phyloP scores from a whole-genome alignment of 2,888 invertebrate species.

The Trichopoda pennipes region DNA sequence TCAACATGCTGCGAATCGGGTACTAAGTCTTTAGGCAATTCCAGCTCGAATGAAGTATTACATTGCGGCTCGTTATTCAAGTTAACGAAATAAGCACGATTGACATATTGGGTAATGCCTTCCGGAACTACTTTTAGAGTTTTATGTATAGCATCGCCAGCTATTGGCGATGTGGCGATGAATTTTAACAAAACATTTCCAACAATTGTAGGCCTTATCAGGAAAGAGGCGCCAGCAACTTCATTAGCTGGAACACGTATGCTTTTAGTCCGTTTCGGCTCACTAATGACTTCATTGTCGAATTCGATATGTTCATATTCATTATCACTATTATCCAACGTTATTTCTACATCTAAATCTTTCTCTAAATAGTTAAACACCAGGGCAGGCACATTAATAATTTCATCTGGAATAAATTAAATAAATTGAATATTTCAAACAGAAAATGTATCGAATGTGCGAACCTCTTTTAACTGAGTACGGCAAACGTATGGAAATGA shows the following conservation, averaged over 20 bases:
- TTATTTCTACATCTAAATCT: constrained; percentile 89
- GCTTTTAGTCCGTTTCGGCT: constrained; percentile 87
- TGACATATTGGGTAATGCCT: constrained; percentile 88
- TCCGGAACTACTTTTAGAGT: constrained; percentile 90
- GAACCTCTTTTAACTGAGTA: constrained; percentile 89
- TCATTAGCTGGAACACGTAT: constrained; percentile 86
- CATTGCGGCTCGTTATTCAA: constrained; percentile 83
- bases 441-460: background rate
- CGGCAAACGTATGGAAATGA: constrained; percentile 92
- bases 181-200: constrained; percentile 89
- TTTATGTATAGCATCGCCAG: constrained; percentile 89
- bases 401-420: constrained; percentile 84
- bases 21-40: constrained; percentile 87
- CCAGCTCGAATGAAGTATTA: constrained; percentile 86
- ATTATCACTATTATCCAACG: constrained; percentile 89
- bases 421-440: background rate
- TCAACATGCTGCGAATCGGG: constrained; percentile 84
- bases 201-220: constrained; percentile 87
- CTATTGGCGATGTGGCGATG: constrained; percentile 87
- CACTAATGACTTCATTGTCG: constrained; percentile 92
- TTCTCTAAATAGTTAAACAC: constrained; percentile 92
- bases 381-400: constrained; percentile 91
- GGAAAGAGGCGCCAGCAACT: constrained; percentile 90
- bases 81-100: constrained; percentile 88
- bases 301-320: constrained; percentile 92